A percentile compares a stretch with the other conserved stretches of the same genome.
These are phyloP conservation scores for Hemichromis elongatus DNA, from an alignment of 2,113 vertebrate species.

Conservation along the genomic window DNA sequence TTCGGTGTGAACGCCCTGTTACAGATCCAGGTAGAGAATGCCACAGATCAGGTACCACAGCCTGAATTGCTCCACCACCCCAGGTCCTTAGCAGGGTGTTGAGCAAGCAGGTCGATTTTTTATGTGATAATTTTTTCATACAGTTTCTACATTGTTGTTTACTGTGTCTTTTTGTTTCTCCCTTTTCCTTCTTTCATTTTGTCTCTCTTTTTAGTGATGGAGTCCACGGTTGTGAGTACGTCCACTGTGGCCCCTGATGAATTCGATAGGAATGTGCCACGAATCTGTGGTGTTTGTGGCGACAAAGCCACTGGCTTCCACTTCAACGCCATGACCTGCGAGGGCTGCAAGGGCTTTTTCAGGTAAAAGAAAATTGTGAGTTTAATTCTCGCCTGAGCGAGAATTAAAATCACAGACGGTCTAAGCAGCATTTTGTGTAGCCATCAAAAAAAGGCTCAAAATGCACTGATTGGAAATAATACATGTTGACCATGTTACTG, in stretches of 20 bases:
- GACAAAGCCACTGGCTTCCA: conserved; percentile 95
- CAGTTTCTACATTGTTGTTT: neutral
- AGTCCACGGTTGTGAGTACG: conserved; percentile 77
- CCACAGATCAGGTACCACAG: neutral
- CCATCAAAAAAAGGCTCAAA: neutral
- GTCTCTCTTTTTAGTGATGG: conserved; percentile 71
- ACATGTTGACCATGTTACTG: neutral
- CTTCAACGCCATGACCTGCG: conserved; percentile 98
- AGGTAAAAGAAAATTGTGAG: conserved; percentile 71
- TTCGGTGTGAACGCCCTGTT: neutral
- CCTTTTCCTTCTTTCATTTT: neutral
- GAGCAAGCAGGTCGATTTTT: neutral
- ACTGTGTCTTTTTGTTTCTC: neutral
- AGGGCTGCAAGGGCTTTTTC: conserved; percentile 99
- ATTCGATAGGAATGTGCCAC: conserved; percentile 81
- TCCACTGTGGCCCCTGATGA: conserved; percentile 77
- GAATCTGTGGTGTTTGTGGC: conserved; percentile 93
- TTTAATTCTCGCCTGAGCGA: neutral
- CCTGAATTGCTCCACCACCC: neutral
- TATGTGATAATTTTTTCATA: neutral
- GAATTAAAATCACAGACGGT: neutral
- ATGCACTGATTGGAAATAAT: neutral
- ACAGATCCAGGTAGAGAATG: neutral
- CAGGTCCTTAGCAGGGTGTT: neutral
- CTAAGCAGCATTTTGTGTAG: neutral